phyloP scores from a whole-genome alignment of 1,140 invertebrate species.

The Teleogryllus occipitalis region DNA sequence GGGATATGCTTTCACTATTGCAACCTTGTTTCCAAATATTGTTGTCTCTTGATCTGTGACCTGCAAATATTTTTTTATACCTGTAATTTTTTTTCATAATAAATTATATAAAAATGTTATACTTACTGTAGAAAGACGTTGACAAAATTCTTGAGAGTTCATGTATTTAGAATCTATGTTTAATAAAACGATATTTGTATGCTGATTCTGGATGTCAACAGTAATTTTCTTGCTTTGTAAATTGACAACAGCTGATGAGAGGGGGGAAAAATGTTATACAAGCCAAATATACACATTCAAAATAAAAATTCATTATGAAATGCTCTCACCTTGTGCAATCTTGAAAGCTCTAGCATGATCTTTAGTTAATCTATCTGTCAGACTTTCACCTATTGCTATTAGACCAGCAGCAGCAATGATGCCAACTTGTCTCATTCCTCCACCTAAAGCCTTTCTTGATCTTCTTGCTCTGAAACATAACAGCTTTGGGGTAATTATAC shows the following conservation, averaged over 20 bases:
- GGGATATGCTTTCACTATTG: slow-evolving; percentile 47
- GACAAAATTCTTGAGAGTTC: slow-evolving; percentile 44
- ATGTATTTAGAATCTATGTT: slow-evolving; percentile 43
- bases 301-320: slow-evolving; percentile 16
- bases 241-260: slow-evolving; percentile 50
- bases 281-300: slow-evolving; percentile 8
- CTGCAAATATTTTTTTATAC: slow-evolving; percentile 25
- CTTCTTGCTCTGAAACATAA: slow-evolving; percentile 54
- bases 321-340: slow-evolving; percentile 55
- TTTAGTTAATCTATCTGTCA: slow-evolving; percentile 53
- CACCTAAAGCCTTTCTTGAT: slow-evolving; percentile 77
- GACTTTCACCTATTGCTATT: slow-evolving; percentile 62
- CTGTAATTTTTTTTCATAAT: slow-evolving; percentile 19
- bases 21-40: slow-evolving; percentile 37
- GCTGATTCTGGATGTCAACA: slow-evolving; percentile 55
- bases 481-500: background rate
- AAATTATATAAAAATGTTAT: slow-evolving; percentile 12
- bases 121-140: slow-evolving; percentile 45
- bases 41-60: slow-evolving; percentile 45
- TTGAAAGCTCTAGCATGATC: slow-evolving; percentile 65
- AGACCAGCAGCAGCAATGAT: slow-evolving; percentile 81
- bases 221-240: slow-evolving; percentile 36
- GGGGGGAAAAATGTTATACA: too few species aligned
- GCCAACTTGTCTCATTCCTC: slow-evolving; percentile 85
- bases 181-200: slow-evolving; percentile 74